phyloP scores from a whole-genome alignment of 2,113 vertebrate genomes.

The Takifugu flavidus region DNA sequence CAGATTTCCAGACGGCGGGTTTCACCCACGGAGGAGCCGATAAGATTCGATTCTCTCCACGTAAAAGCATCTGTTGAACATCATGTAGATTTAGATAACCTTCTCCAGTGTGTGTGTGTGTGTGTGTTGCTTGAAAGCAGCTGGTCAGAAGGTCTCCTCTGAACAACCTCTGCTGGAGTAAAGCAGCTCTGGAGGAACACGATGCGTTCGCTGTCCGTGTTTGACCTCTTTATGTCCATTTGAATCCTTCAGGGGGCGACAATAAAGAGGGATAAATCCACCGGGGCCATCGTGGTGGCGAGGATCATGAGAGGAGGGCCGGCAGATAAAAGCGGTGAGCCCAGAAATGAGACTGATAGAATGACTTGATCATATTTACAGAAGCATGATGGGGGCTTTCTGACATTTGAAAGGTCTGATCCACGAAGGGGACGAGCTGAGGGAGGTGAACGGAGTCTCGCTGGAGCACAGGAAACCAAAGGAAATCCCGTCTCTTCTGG shows the following conservation, averaged over 20 bases:
- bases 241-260: conserved; percentile 81
- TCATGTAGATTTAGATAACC: conserved; percentile 56
- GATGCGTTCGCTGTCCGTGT: conserved; percentile 7
- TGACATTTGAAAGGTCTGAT: conserved; percentile 81
- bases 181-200: conserved; percentile 22
- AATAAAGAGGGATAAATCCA: conserved; percentile 84
- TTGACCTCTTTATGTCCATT: conserved; percentile 23
- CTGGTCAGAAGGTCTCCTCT: conserved; percentile 13
- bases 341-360: not conserved
- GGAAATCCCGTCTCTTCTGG: conserved; percentile 90
- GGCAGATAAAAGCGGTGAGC: conserved; percentile 86
- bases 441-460: conserved; percentile 90
- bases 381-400: not conserved
- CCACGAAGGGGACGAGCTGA: conserved; percentile 90
- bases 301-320: conserved; percentile 90
- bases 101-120: conserved; percentile 32
- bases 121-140: conserved; percentile 48
- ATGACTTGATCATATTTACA: not conserved
- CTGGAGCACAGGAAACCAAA: conserved; percentile 86
- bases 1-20: conserved; percentile 48
- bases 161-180: conserved; percentile 21
- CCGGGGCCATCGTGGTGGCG: conserved; percentile 85
- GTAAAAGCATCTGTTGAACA: conserved; percentile 62
- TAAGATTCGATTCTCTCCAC: conserved; percentile 31
- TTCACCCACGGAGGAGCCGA: conserved; percentile 29